Evolutionary conservation across 1,140 invertebrate species (phyloP).

Genomic region (Latrodectus geometricus): DNA sequence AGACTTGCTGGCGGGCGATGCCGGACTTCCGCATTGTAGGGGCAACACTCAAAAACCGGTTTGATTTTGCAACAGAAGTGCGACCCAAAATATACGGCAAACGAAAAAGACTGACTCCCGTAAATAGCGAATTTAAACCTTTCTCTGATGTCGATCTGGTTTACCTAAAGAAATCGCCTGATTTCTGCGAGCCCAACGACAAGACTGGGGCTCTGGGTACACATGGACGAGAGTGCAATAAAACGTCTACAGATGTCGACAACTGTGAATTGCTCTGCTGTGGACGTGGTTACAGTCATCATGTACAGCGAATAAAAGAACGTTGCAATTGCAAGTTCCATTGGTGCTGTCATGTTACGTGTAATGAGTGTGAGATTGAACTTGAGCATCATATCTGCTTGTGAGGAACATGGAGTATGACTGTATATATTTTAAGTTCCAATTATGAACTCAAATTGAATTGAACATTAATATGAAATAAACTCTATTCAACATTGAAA

Average conservation of each 20-base stretch:
- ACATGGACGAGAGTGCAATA: constrained; percentile 76
- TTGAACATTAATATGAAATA: no score
- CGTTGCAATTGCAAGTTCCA: constrained; percentile 91
- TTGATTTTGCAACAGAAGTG: constrained; percentile 67
- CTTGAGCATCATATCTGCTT: constrained; percentile 82
- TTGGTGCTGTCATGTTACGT: constrained; percentile 74
- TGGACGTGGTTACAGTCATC: constrained; percentile 80
- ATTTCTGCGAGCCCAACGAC: constrained; percentile 87
- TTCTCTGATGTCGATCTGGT: constrained; percentile 75
- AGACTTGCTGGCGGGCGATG: constrained; percentile 86
- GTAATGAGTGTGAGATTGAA: constrained; percentile 84
- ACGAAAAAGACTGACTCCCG: constrained; percentile 37
- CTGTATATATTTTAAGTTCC: no score
- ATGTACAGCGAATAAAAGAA: constrained; percentile 75
- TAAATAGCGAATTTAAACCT: constrained; percentile 3
- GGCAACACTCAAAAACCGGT: constrained; percentile 68
- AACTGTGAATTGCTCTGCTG: constrained; percentile 86
- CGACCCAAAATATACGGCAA: not conserved
- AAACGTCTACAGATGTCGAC: constrained; percentile 79
- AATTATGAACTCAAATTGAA: no score
- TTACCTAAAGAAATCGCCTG: constrained; percentile 84
- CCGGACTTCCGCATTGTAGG: constrained; percentile 62
- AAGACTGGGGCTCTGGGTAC: constrained; percentile 79
- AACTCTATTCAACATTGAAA: no score
- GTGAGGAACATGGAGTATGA: not conserved